Base-by-base conservation (phyloP, 1,140 invertebrate species). In the Tenebrio molitor region DNA sequence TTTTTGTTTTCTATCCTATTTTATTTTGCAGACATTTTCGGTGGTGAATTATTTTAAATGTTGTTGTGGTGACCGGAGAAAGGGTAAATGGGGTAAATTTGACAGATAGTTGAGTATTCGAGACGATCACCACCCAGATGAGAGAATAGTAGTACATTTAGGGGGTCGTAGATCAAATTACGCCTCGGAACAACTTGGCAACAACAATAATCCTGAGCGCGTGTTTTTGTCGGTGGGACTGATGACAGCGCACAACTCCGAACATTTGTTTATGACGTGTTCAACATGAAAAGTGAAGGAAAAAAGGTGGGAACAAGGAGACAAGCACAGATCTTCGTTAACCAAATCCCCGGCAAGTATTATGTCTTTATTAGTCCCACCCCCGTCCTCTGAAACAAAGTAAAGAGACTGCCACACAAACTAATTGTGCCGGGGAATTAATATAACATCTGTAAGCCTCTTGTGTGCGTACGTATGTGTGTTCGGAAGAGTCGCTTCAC, bases 381-480 rank as follows among this genome's bases (percentile, higher is more conserved):
- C 8, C 36, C 36, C 12, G 3, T 5, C 12, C 5, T n/a, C 36
- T 39, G 12, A 39, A 39, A 39, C 36, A 39, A 12, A 39, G 36
- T 17, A 17, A 46, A 17, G 50, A 58, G 21, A 12, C 50, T n/a
- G 23, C 23, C 21, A 16, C 21, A 58, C 50, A 58, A 50, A 58
- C 50, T 58, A 58, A 58, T 58, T 58, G 50, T 29, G 8, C 23
- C 19, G 1, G 50, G 12, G 50, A 58, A 58, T 58, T 33, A 58
- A 58, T 58, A 8, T 15, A 53, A 69, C 68, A 69, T 69, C 68
- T 36, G 68, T 69, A 62, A 69, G 53, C 39, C 46, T 34, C 53
- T 69, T 58, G 50, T 70, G 50, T 33, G 14, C 1, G 42, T 16
- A 41, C 23, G 50, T 58, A 34, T 29, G 25, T 29, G 25, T 29